These are phyloP conservation scores for Orchestes rusci DNA, from an alignment of 2,888 invertebrate species.

Conservation along the genomic window DNA sequence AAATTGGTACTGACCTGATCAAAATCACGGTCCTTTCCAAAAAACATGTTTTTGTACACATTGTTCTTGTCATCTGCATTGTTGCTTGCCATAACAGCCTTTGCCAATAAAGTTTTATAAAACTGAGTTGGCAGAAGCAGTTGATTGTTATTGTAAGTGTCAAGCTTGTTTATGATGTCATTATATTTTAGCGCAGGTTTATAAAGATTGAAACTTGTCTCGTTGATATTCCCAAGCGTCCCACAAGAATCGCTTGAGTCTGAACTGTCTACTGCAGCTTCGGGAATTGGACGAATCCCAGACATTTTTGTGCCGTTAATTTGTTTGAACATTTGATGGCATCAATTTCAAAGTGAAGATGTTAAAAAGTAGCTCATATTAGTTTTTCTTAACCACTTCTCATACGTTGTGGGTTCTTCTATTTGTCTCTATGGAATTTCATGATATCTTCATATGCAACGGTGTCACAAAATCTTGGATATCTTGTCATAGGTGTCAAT, in stretches of 20 bases:
- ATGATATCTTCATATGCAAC: no score
- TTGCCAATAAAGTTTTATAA: constrained; percentile 72
- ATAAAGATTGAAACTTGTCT: constrained; percentile 33
- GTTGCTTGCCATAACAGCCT: constrained; percentile 54
- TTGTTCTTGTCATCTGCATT: constrained; percentile 43
- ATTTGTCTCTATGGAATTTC: no score
- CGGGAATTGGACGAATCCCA: constrained; percentile 36
- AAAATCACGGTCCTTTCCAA: constrained; percentile 41
- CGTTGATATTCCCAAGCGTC: constrained; percentile 32
- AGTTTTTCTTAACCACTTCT: no score
- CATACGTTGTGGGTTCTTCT: no score
- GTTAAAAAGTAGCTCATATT: no score
- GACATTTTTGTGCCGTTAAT: constrained; percentile 34
- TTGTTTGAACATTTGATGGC: constrained; percentile 23
- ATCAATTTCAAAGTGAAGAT: no score
- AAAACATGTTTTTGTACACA: constrained; percentile 44
- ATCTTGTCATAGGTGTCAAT: no score
- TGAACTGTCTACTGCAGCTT: constrained; percentile 39
- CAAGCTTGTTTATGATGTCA: constrained; percentile 43
- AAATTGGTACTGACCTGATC: constrained; percentile 43
- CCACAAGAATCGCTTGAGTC: constrained; percentile 42
- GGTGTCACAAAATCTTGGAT: no score
- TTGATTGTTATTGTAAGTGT: constrained; percentile 44
- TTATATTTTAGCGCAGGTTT: constrained; percentile 40
- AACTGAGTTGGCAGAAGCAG: constrained; percentile 64